Evolutionary conservation across 1,140 invertebrate genomes (phyloP), one percentile per base, ranked within the genome.

Genomic region (Zaprionus capensis): DNA sequence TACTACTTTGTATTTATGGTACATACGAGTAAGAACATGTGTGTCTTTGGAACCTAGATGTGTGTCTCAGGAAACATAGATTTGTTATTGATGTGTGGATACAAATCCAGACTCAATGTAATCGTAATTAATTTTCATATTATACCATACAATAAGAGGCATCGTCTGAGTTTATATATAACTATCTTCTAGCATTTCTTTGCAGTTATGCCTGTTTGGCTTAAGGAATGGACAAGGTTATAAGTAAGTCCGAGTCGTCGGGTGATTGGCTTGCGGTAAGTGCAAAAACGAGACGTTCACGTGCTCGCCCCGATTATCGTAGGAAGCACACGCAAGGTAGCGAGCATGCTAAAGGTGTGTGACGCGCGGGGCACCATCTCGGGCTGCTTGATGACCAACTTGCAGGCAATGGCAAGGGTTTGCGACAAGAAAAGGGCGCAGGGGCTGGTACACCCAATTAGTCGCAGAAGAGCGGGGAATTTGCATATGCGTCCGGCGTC

Each of bases 221-320:
- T 17, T 20, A 17, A 20, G 17, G 17, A 49, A 20, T 17, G 46
- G 11, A 22, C 46, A 24, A 22, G 46, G 46, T 20, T 51, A 51
- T 51, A 51, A 24, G 46, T 51, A 51, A 24, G 46, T 51, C 46
- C 22, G 46, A 51, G 46, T 24, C 4, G 14, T 51, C 5, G 46
- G 46, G 20, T 24, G 46, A 51, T 24, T 22, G 46, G 46, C 44
- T 49, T 11, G 17, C 20, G 20, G 20, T 24, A 22, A 14, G 20
- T 4, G 17, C 4, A 51, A 67, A 80, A 66, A 59, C 68, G 62
- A 44, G 58, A 62, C 49, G 65, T 57, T 90, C 81, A 82, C 85
- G 85, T 90, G 85, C 57, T 62, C 11, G 20, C 38, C 17, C 59
- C 86, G 81, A 90, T 90, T 90, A 85, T 69, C 58, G 71, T 55